phyloP scores from a whole-genome alignment of 2,797 vertebrate species.

The Strix occidentalis region DNA sequence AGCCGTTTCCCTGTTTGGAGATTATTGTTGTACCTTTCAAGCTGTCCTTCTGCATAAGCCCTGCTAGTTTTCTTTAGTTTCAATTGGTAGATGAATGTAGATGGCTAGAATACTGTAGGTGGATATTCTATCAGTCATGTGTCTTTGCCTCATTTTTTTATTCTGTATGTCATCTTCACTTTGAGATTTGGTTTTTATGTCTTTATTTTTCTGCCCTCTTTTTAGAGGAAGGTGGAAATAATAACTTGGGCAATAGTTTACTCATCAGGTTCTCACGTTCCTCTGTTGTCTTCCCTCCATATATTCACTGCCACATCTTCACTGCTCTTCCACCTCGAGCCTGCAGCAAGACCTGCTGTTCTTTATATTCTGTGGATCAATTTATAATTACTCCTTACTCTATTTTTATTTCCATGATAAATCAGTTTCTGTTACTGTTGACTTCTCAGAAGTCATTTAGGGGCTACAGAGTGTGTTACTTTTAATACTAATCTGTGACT shows the following conservation, averaged over 20 bases:
- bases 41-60: neutral
- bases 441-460: neutral
- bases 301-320: neutral
- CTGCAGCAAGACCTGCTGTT: neutral
- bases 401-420: neutral
- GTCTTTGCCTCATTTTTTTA: neutral
- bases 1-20: neutral
- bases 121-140: neutral
- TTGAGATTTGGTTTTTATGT: neutral
- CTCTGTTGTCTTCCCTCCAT: neutral
- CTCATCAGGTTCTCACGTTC: neutral
- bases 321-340: neutral
- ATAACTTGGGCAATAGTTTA: neutral
- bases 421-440: neutral
- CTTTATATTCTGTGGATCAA: neutral
- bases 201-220: neutral
- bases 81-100: neutral
- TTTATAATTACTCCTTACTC: neutral
- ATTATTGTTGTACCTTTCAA: neutral
- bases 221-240: neutral
- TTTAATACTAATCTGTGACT: neutral
- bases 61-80: neutral
- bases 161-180: neutral
- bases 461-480: neutral
- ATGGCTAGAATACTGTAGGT: neutral